Evolutionary conservation across 2,113 vertebrate species (phyloP).

Genomic region (Paramisgurnus dabryanus): DNA sequence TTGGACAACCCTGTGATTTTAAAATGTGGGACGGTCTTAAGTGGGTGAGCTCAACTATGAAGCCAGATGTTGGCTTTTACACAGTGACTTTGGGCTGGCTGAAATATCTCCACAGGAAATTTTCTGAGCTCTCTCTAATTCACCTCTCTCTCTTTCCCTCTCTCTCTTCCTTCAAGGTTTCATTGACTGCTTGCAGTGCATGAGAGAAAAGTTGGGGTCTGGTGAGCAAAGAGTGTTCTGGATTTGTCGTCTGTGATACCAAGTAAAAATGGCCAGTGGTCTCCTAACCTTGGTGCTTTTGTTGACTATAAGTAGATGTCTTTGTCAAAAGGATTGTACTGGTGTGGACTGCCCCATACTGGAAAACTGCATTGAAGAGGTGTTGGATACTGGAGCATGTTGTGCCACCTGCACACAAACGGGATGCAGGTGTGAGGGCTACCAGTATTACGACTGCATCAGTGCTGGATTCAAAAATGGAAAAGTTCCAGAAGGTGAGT

Average conservation of each 20-base stretch:
- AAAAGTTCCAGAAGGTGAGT: conserved; percentile 88
- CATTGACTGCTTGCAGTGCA: conserved; percentile 61
- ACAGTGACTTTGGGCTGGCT: conserved; percentile 66
- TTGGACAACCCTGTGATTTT: conserved; percentile 47
- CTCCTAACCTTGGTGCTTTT: conserved; percentile 63
- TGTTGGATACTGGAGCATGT: conserved; percentile 80
- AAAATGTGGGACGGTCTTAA: conserved; percentile 50
- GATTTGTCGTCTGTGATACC: conserved; percentile 2
- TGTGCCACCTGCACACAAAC: conserved; percentile 83
- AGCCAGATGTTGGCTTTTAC: conserved; percentile 74
- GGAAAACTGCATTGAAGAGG: conserved; percentile 87
- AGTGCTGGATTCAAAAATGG: conserved; percentile 87
- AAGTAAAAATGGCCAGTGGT: conserved; percentile 44
- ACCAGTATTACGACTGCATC: conserved; percentile 94
- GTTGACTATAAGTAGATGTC: conserved; percentile 49
- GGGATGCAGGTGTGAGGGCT: conserved; percentile 91
- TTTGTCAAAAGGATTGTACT: conserved; percentile 81
- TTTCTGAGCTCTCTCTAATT: conserved; percentile 67
- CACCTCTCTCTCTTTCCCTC: conserved; percentile 53
- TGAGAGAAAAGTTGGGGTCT: conserved; percentile 39
- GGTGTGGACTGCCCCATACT: conserved; percentile 78
- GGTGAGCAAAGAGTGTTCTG: conserved; percentile 43
- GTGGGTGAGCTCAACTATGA: conserved; percentile 55
- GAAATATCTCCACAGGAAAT: conserved; percentile 66
- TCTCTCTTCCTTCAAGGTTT: conserved; percentile 64